Base-by-base conservation (phyloP, 2,797 vertebrate genomes). In the Alosa sapidissima region DNA sequence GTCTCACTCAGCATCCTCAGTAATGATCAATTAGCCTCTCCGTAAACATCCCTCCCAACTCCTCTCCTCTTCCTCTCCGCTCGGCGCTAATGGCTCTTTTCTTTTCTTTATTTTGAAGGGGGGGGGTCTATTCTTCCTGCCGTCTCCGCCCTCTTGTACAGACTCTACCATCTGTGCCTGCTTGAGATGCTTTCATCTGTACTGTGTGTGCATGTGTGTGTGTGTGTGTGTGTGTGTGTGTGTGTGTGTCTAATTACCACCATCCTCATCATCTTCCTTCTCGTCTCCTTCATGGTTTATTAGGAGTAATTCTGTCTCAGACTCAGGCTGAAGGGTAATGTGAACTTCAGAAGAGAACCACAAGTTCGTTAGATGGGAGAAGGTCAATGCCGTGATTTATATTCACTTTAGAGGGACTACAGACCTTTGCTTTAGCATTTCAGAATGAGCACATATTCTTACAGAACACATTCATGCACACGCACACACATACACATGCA, bases 221-320 rank as follows among this genome's bases (percentile, higher is more conserved):
- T 36, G 13, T 16, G 13, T 41, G 68, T 72, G 62, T 65, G 62
- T 60, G 41, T 85, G 87, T 62, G 82, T 62, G 55, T 62, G 54
- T 84, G 10, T 49, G 82, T 49, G 28, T 14, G 28, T 24, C 81
- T 33, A 81, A 75, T 10, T 36, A 72, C 33, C 65, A 72, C 36
- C n/a, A 24, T 62, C 58, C n/a, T 62, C 58, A 62, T 5, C 62
- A 65, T 65, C 60, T 24, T 68, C 65, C 2, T 68, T 28, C 14
- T 58, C 54, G 5, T 36, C 65, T 14, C 13, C 65, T 36, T 41
- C 65, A 36, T 65, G 62, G 9, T 33, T 65, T 24, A n/a, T 65
- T 65, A 21, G 21, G 60, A 62, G 62, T 65, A 65, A 65, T 28
- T 72, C 65, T 14, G 11, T 28, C 65, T 36, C 13, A 72, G 65